Evolutionary conservation across 2,113 vertebrate genomes (phyloP).

Genomic region (Carettochelys insculpta): DNA sequence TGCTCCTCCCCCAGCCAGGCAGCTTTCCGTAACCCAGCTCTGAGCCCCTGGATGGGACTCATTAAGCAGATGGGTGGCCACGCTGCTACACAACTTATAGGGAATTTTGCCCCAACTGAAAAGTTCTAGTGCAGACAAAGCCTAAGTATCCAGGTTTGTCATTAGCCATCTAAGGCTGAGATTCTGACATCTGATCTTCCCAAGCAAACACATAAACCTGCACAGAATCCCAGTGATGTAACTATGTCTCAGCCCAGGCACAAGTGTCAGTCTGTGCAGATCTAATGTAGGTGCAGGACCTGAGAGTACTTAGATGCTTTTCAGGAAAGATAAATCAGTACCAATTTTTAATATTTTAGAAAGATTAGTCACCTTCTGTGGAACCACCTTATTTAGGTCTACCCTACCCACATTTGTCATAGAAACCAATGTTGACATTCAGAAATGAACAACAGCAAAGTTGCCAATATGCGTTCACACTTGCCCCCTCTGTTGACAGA

Average conservation of each 20-base stretch:
- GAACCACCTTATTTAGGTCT: neutral
- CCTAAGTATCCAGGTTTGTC: neutral
- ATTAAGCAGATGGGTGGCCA: too few species aligned
- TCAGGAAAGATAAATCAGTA: neutral
- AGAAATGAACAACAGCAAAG: too few species aligned
- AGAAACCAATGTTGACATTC: too few species aligned
- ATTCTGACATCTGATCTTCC: neutral
- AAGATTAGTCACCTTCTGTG: neutral
- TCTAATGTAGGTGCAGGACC: neutral
- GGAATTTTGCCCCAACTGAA: too few species aligned
- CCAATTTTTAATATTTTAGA: fast-evolving
- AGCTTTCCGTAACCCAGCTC: too few species aligned
- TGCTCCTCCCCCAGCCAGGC: too few species aligned
- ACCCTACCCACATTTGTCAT: too few species aligned
- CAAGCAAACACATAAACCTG: neutral
- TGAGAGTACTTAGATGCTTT: neutral
- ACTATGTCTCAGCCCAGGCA: neutral
- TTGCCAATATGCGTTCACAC: too few species aligned
- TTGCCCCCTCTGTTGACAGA: too few species aligned
- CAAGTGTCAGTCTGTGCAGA: neutral
- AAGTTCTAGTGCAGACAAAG: too few species aligned
- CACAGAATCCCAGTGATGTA: neutral
- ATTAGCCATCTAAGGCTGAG: neutral
- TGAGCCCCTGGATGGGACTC: too few species aligned
- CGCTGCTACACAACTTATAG: too few species aligned